Base-by-base conservation (phyloP, 2,113 vertebrate species). In the Muscicapa adusta region DNA sequence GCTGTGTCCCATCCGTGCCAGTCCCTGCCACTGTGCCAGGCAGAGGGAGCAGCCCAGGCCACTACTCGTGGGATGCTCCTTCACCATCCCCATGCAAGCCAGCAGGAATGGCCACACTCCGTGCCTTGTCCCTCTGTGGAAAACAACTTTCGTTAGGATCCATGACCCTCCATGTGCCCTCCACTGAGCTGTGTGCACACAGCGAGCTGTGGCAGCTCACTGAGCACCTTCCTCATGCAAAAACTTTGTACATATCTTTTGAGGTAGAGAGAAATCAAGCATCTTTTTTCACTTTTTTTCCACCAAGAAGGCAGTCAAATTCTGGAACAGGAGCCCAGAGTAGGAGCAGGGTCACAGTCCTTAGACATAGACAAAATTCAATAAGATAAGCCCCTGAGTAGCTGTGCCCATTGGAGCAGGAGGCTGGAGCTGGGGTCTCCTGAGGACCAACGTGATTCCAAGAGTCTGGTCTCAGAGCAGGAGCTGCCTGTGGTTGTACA, bases 401-500 rank as follows among this genome's bases (percentile, higher is more conserved):
- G 19, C 33, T 25, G 6, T 45, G 13, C 29, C 60, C 17, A 14
- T 6, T 2, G 9, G 50, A 89, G 54, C 18, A n/a, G 33, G 11
- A 51, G 48, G 58, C 5, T 43, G 60, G 40, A 61, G 18, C 15
- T 38, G 19, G 33, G 3, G 3, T 42, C 4, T 82, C 16, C 48
- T 22, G 5, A 43, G 36, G 28, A 48, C 20, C 14, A 16, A 1
- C 0, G 0, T 14, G 19, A 61, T 70, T 57, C 20, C 6, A 1
- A 6, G 26, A 38, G n/a, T 7, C 29, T 56, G 73, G 10, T 18
- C 34, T 62, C 12, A 36, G 33, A 66, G 43, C 38, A 82, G 61
- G 26, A 58, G 16, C 4, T 91, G 56, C 23, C 60, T 62, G 3
- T 15, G 43, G 6, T 3, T 38, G 50, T 70, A 29, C 36, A 42